Evolutionary conservation across 1,140 invertebrate species (phyloP), one percentile per base, ranked within the genome.

Genomic region (Drosophila suzukii): DNA sequence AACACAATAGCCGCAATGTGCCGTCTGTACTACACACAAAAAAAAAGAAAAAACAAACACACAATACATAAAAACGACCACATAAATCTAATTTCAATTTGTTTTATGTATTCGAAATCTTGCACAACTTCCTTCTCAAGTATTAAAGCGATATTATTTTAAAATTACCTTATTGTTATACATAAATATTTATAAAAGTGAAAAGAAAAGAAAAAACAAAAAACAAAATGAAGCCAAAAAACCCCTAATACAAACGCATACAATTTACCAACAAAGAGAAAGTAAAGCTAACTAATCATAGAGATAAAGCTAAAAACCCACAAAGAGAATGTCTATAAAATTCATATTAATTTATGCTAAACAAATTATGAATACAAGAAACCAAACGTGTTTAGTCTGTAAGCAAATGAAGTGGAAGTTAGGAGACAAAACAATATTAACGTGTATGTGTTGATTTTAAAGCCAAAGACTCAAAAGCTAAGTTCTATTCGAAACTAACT

Each of bases 101-200:
- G 70, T 47, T 75, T 78, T 47, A 82, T 60, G 65, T 83, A 75
- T 84, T 83, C 67, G 46, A 80, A 75, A 73, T 85, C 53, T 81
- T 85, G 81, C 86, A 89, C 85, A 89, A 78, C 83, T 89, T 89
- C 85, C 85, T 89, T 90, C 85, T 89, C 85, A 89, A 89, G 85
- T 89, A 90, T 89, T 89, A 89, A 89, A 89, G 79, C 85, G 85
- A 89, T 89, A 89, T 89, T 89, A 89, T 89, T 89, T 90, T 79
- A 76, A 85, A 85, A 66, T 84, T 77, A 88, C 77, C 50, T 75
- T 86, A 86, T 82, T 86, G 75, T 89, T 89, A 88, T 59, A 82
- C 75, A 83, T 75, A 81, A 68, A 78, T 81, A 81, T 75, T 82
- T 82, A 75, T 78, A 78, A 54, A 63, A 81, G 46, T 10, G 57